phyloP scores from a whole-genome alignment of 1,140 invertebrate species.

The Leucophenga varia region DNA sequence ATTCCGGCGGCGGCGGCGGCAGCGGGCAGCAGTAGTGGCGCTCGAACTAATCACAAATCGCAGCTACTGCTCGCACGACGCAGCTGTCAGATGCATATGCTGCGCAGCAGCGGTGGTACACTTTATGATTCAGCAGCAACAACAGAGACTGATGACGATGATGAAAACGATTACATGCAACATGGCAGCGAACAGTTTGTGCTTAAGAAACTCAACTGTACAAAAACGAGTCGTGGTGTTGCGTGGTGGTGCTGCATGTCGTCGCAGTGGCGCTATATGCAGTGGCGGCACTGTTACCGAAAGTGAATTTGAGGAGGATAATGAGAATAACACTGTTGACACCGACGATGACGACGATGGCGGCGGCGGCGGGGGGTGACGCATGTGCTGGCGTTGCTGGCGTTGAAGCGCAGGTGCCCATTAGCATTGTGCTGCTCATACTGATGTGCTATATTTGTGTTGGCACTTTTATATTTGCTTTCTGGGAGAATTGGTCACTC shows the following conservation, averaged over 20 bases:
- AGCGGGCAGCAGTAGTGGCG: neutral
- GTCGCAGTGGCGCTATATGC: neutral
- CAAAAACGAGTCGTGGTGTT: conserved; percentile 6
- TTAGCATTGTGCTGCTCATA: conserved; percentile 69
- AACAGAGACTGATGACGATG: conserved; percentile 47
- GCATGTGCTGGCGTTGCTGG: neutral
- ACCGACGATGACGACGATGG: conserved; percentile 15
- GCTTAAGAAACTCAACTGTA: conserved; percentile 30
- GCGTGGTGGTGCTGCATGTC: conserved; percentile 4
- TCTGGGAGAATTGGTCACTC: conserved; percentile 76
- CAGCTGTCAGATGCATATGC: conserved; percentile 31
- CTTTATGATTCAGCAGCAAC: conserved; percentile 37
- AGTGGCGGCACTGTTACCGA: neutral
- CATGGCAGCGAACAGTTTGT: conserved; percentile 45
- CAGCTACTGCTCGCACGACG: conserved; percentile 31
- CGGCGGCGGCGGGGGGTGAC: neutral
- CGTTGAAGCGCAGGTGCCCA: conserved; percentile 63
- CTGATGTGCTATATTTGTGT: conserved; percentile 71
- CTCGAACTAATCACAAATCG: conserved; percentile 30
- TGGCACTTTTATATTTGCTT: conserved; percentile 71
- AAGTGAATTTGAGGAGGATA: conserved; percentile 8
- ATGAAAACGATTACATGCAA: conserved; percentile 32
- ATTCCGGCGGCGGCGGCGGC: conserved; percentile 10
- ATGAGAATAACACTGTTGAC: conserved; percentile 13
- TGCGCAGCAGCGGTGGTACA: no score